Percentiles rank a stretch among this genome's conserved stretches.
These are phyloP conservation scores for Cotesia glomerata DNA, from an alignment of 1,140 invertebrate genomes.

Conservation along the genomic window DNA sequence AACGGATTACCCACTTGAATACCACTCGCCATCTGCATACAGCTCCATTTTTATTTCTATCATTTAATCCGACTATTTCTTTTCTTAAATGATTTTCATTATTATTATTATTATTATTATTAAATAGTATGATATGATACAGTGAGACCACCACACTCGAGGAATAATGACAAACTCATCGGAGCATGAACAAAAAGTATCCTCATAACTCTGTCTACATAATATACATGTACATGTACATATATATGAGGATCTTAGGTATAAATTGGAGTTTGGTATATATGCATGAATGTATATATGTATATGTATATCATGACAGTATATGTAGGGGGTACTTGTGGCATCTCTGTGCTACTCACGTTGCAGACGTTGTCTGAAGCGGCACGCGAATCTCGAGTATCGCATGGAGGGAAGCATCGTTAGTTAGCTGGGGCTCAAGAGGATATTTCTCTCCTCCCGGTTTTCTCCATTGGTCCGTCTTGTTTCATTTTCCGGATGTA, in stretches of 20 bases:
- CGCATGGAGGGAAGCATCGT: conserved; percentile 19
- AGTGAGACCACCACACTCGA: not conserved
- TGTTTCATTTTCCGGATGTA: not conserved
- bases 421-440: conserved; percentile 24
- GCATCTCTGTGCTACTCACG: conserved; percentile 13
- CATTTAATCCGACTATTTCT: too few species aligned
- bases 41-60: too few species aligned
- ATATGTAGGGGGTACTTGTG: not conserved
- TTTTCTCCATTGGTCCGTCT: not conserved
- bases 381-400: conserved; percentile 26
- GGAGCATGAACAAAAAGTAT: conserved; percentile 1
- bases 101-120: too few species aligned
- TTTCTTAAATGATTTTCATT: too few species aligned
- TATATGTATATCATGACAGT: conserved; percentile 2
- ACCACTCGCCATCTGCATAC: too few species aligned
- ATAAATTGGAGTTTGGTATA: not conserved
- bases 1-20: too few species aligned
- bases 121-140: not conserved
- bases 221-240: not conserved
- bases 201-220: not conserved
- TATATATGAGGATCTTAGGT: not conserved
- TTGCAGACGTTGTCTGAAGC: conserved; percentile 24
- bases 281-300: not conserved
- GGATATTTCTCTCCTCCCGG: conserved; percentile 3
- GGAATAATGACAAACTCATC: conserved; percentile 8